phyloP scores from a whole-genome alignment of 2,797 vertebrate species.

The Acipenser transmontanus region DNA sequence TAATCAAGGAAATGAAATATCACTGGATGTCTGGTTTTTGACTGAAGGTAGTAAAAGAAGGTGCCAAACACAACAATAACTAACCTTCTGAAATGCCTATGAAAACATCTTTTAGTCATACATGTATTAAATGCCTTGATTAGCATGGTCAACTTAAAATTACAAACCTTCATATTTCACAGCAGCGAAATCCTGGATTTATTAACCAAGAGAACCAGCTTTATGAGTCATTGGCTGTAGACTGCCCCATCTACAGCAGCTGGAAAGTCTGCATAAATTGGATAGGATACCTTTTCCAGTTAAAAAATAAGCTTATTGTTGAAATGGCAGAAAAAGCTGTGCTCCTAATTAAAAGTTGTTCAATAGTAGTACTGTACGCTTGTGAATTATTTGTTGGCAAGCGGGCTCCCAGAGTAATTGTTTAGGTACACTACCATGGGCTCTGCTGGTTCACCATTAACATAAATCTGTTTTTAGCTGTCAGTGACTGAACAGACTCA shows the following conservation, averaged over 20 bases:
- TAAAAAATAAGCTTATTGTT: constrained; percentile 60
- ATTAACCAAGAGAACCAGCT: constrained; percentile 41
- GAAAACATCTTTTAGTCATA: constrained; percentile 5
- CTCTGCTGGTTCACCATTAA: background rate
- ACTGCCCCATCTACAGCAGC: constrained; percentile 54
- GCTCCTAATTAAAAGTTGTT: constrained; percentile 53
- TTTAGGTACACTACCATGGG: background rate
- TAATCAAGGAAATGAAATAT: background rate
- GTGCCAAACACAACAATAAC: constrained; percentile 6
- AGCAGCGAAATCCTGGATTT: constrained; percentile 47
- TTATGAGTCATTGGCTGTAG: constrained; percentile 58
- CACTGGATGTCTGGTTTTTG: background rate
- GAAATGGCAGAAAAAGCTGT: constrained; percentile 54
- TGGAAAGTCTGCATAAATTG: constrained; percentile 70
- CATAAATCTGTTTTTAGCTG: constrained; percentile 59
- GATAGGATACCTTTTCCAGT: constrained; percentile 51
- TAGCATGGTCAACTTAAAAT: constrained; percentile 15
- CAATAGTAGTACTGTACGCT: constrained; percentile 53
- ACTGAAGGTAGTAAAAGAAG: background rate
- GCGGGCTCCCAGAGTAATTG: constrained; percentile 51
- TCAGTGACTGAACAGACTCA: constrained; percentile 37
- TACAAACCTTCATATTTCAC: constrained; percentile 16
- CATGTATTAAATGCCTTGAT: constrained; percentile 6
- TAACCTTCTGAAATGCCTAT: background rate
- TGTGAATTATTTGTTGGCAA: constrained; percentile 62